Conservation (phyloP, 2,888 invertebrate genomes). For the Drosophila acutilabella region DNA sequence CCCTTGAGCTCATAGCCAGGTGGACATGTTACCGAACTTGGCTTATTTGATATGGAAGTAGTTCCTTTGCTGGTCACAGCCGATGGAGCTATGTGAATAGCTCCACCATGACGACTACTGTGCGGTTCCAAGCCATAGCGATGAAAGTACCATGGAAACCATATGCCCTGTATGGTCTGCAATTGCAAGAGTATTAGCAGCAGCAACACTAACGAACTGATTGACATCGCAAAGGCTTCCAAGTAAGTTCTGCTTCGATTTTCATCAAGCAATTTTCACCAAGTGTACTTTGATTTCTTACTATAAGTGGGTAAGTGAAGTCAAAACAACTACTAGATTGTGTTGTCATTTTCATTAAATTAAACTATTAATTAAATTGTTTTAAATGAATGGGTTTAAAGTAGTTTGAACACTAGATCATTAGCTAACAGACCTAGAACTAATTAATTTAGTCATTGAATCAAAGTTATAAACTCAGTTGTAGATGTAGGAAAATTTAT, state of each 20-base stretch:
- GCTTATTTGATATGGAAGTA: slow-evolving; percentile 8
- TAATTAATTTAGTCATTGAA: no score
- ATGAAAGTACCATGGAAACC: slow-evolving; percentile 75
- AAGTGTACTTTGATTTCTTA: slow-evolving; percentile 19
- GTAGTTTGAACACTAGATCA: no score
- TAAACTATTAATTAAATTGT: no score
- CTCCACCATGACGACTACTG: slow-evolving; percentile 25
- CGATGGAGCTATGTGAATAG: background rate
- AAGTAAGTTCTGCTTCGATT: background rate
- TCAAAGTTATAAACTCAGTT: no score
- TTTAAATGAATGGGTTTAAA: no score
- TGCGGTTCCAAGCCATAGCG: slow-evolving; percentile 54
- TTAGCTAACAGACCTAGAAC: no score
- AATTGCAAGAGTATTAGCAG: slow-evolving; percentile 35
- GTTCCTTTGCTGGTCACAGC: slow-evolving; percentile 1
- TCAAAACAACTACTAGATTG: no score
- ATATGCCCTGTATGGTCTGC: slow-evolving; percentile 44
- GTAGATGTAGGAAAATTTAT: no score
- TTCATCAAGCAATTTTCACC: background rate
- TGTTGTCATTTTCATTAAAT: no score
- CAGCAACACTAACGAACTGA: slow-evolving; percentile 24
- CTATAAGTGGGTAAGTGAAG: no score
- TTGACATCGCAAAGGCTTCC: slow-evolving; percentile 26
- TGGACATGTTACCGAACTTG: slow-evolving; percentile 26
- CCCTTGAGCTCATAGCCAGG: slow-evolving; percentile 44